Conservation (phyloP, 2,113 vertebrate species). For the Hystrix brachyura region DNA sequence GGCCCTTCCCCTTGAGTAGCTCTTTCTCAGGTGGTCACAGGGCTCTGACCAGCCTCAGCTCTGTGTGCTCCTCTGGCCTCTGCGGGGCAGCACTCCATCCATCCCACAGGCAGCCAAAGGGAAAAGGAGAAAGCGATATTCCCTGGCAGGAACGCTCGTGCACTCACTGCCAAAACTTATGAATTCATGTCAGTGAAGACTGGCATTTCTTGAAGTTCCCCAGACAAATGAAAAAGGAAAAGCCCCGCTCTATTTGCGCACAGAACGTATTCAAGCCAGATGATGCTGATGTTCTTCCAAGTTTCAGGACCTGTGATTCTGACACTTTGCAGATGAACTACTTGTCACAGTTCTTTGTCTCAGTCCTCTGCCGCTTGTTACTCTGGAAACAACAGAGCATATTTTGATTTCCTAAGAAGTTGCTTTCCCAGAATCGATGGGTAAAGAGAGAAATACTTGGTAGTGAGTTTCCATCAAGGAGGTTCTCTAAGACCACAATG, state of each 20-base stretch:
- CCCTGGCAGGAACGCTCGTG: not conserved
- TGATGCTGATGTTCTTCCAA: constrained; percentile 15
- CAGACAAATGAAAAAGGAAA: constrained; percentile 52
- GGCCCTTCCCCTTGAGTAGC: not conserved
- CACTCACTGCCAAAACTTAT: not conserved
- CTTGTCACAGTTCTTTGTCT: not conserved
- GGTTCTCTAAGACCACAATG: not conserved
- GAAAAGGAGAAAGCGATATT: constrained; percentile 48
- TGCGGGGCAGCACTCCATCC: not conserved
- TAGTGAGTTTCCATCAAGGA: not conserved
- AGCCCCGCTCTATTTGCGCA: constrained; percentile 25
- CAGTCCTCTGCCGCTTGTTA: not conserved
- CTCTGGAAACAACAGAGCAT: not conserved
- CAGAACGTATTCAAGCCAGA: constrained; percentile 20
- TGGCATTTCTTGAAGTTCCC: constrained; percentile 55
- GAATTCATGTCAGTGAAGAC: not conserved
- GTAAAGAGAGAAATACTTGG: not conserved
- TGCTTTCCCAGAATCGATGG: not conserved
- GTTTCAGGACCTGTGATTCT: not conserved
- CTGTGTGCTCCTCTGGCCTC: not conserved
- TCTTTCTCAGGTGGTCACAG: not conserved
- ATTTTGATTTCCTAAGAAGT: not conserved
- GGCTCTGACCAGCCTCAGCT: not conserved
- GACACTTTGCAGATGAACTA: not conserved
- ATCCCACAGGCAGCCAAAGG: not conserved